Conservation (phyloP, 1,140 invertebrate genomes). For the Cherax destructor region DNA sequence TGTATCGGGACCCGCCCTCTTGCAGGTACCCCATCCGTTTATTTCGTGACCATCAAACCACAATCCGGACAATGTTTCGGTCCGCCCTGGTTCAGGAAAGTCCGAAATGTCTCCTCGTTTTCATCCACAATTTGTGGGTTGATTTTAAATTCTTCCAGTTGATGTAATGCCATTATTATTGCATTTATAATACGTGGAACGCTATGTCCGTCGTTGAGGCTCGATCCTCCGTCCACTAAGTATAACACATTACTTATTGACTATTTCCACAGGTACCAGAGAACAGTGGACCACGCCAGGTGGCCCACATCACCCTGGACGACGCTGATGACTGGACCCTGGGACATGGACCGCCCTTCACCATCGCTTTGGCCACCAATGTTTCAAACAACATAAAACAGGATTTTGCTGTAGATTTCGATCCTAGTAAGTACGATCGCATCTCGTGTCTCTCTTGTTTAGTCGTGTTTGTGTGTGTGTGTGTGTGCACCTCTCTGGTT, state of each 20-base stretch:
- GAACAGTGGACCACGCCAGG: constrained; percentile 48
- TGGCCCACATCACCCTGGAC: constrained; percentile 53
- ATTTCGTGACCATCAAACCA: too few species aligned
- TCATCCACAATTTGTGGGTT: not conserved
- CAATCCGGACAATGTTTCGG: not conserved
- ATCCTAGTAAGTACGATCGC: constrained; percentile 42
- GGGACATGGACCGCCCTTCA: constrained; percentile 67
- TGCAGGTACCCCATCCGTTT: not conserved
- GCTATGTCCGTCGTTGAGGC: not conserved
- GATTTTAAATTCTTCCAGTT: too few species aligned
- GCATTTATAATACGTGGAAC: not conserved
- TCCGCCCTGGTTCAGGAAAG: not conserved
- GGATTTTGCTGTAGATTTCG: constrained; percentile 52
- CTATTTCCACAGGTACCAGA: constrained; percentile 13
- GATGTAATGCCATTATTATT: not conserved
- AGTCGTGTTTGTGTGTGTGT: too few species aligned
- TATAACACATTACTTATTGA: not conserved
- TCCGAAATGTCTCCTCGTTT: not conserved
- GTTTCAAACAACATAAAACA: constrained; percentile 25
- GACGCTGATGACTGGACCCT: constrained; percentile 70
- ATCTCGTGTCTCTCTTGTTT: too few species aligned
- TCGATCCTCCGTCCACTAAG: not conserved
- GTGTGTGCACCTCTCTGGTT: too few species aligned
- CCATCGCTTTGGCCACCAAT: constrained; percentile 26
- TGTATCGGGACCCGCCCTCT: constrained; percentile 29